These are phyloP conservation scores for Hermatobates lingyangjiaoensis DNA, from an alignment of 1,140 invertebrate species.

Conservation along the genomic window DNA sequence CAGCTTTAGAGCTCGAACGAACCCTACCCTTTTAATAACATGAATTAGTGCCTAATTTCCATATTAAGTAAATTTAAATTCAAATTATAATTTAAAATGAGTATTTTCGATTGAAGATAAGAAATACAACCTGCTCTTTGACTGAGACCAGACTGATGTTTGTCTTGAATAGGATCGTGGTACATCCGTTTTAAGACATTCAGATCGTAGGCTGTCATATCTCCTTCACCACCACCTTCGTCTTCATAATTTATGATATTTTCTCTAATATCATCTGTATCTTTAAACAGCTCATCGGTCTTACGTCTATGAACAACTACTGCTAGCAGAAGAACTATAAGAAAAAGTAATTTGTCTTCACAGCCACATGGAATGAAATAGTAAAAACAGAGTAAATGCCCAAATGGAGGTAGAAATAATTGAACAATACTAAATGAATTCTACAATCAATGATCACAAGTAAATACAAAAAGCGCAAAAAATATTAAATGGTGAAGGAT, in stretches of 20 bases:
- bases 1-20: too few species aligned
- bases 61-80: too few species aligned
- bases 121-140: constrained; percentile 7
- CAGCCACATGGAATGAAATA: constrained; percentile 13
- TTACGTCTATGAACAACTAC: constrained; percentile 69
- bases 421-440: neutral
- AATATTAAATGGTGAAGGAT: too few species aligned
- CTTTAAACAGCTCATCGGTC: constrained; percentile 73
- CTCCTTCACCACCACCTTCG: constrained; percentile 88
- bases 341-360: constrained; percentile 23
- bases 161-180: constrained; percentile 24
- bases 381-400: neutral
- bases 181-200: constrained; percentile 61
- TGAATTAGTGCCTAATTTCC: too few species aligned
- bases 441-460: neutral
- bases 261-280: constrained; percentile 87
- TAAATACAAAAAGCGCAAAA: neutral
- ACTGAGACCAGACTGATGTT: constrained; percentile 17
- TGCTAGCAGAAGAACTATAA: constrained; percentile 57
- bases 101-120: too few species aligned
- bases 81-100: too few species aligned
- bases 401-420: constrained; percentile 9
- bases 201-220: constrained; percentile 79
- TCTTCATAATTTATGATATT: constrained; percentile 96
- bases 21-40: too few species aligned